Percentiles rank a stretch among this genome's conserved stretches.
phyloP scores from a whole-genome alignment of 2,888 invertebrate species.

The Apocheima hispidaria region DNA sequence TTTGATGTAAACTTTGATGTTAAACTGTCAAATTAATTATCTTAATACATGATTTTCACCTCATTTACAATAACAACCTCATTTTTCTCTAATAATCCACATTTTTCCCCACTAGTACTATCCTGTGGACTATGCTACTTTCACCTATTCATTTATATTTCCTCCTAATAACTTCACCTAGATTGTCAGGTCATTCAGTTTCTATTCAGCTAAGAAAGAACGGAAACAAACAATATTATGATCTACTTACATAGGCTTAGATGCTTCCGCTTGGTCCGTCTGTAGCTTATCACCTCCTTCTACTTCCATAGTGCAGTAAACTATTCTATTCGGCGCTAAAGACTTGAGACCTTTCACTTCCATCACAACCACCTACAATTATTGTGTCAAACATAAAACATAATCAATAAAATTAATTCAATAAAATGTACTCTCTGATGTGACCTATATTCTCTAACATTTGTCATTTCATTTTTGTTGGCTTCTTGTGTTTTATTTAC shows the following conservation, averaged over 20 bases:
- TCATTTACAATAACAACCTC: too few relatives aligned
- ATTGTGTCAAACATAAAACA: constrained; percentile 47
- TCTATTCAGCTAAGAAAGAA: neutral
- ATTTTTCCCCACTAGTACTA: too few relatives aligned
- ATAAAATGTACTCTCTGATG: neutral
- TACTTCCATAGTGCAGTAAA: constrained; percentile 99
- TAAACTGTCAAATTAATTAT: too few relatives aligned
- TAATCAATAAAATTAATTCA: neutral
- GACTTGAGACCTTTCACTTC: constrained; percentile 99
- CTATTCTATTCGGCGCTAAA: constrained; percentile 98
- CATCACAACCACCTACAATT: constrained; percentile 97
- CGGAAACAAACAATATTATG: neutral
- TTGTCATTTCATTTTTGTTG: too few relatives aligned
- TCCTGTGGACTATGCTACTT: too few relatives aligned
- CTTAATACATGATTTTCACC: too few relatives aligned
- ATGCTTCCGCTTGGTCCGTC: constrained; percentile 99
- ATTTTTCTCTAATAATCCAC: too few relatives aligned
- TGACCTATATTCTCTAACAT: too few relatives aligned
- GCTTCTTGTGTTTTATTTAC: too few relatives aligned
- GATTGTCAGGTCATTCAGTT: too few relatives aligned
- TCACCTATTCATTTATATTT: too few relatives aligned
- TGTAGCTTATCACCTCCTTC: constrained; percentile 99
- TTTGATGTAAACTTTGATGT: neutral
- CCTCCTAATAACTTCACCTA: too few relatives aligned
- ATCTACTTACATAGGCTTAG: constrained; percentile 95